phyloP scores from a whole-genome alignment of 2,113 vertebrate genomes.

The Nipponia nippon region DNA sequence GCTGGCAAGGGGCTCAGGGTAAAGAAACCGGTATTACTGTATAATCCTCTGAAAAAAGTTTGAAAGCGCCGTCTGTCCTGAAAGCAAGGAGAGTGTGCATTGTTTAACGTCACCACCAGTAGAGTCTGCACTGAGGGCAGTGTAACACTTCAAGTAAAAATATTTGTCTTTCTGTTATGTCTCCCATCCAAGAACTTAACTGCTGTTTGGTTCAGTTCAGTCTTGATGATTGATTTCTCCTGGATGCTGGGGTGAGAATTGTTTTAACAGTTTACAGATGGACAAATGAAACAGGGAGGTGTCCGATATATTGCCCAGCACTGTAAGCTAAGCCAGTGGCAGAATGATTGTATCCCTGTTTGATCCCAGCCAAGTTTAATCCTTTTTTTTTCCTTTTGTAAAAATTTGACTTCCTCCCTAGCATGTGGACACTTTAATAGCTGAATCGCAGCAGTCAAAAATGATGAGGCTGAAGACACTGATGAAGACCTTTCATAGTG shows the following conservation, averaged over 20 bases:
- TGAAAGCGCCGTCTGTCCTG: neutral
- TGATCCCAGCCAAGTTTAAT: neutral
- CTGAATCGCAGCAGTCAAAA: neutral
- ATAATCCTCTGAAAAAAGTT: neutral
- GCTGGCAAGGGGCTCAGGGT: neutral
- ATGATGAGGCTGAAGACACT: neutral
- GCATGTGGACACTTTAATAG: neutral
- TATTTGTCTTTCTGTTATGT: constrained; percentile 21
- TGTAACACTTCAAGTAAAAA: constrained; percentile 34
- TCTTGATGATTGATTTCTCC: constrained; percentile 52
- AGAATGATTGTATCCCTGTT: neutral
- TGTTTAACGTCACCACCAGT: neutral
- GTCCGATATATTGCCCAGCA: constrained; percentile 22
- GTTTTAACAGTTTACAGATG: constrained; percentile 55
- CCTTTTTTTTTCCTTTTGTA: neutral
- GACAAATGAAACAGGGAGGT: constrained; percentile 47
- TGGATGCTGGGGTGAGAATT: constrained; percentile 46
- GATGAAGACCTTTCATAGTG: neutral
- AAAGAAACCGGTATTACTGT: neutral
- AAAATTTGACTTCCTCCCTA: neutral
- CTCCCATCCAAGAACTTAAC: constrained; percentile 20
- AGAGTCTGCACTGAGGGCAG: constrained; percentile 5
- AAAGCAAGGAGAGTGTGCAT: neutral
- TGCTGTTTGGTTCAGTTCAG: constrained; percentile 38
- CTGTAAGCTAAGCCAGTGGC: constrained; percentile 42